Percentiles rank a stretch among this genome's conserved stretches.
phyloP scores from a whole-genome alignment of 1,140 invertebrate species.

The Bombus waltoni region DNA sequence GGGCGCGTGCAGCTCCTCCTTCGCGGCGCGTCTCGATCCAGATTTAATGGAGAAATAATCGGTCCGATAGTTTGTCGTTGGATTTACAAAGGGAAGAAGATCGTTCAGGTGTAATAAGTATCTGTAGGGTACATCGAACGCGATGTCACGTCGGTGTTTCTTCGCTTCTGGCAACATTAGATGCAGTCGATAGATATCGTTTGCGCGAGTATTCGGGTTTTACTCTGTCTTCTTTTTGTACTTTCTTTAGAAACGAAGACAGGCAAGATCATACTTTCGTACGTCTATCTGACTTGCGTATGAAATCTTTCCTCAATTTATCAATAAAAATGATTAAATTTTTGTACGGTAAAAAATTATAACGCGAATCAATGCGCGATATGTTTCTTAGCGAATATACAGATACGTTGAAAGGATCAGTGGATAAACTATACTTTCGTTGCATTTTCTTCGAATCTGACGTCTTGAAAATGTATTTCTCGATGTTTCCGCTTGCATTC shows the following conservation, averaged over 20 bases:
- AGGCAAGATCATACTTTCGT: too few species aligned
- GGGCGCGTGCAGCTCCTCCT: slow-evolving; percentile 1
- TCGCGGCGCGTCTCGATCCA: slow-evolving; percentile 28
- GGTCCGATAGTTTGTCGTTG: neutral
- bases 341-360: neutral
- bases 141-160: neutral
- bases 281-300: too few species aligned
- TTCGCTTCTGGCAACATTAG: neutral
- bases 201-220: neutral
- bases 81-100: neutral
- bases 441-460: too few species aligned
- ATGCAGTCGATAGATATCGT: neutral
- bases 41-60: slow-evolving; percentile 51
- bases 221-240: neutral
- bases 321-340: neutral
- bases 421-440: too few species aligned
- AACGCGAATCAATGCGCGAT: too few species aligned
- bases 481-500: too few species aligned
- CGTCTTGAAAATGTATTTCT: too few species aligned
- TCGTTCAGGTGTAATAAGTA: neutral
- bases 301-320: neutral
- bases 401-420: too few species aligned
- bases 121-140: neutral
- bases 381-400: too few species aligned
- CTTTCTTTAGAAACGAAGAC: too few species aligned